Percentiles rank a stretch among this genome's conserved stretches.
Conservation (phyloP, 2,797 vertebrate species). For the Naso thynnoides region DNA sequence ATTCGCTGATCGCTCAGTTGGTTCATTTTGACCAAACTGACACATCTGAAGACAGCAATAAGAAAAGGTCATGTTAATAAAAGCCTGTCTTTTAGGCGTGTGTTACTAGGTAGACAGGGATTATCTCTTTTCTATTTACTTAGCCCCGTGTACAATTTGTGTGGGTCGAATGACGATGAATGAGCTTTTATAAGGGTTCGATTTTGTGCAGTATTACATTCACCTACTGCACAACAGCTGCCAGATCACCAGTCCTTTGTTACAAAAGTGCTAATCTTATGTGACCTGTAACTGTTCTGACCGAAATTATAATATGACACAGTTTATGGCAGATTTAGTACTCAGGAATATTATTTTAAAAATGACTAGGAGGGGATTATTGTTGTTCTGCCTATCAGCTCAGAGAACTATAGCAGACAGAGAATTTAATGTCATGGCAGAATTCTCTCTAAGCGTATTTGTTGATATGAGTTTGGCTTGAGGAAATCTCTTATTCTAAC, state of each 20-base stretch:
- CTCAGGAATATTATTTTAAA: not conserved
- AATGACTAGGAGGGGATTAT: constrained; percentile 1
- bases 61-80: not conserved
- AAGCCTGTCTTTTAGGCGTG: not conserved
- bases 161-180: constrained; percentile 5
- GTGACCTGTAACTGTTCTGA: constrained; percentile 25
- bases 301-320: constrained; percentile 9
- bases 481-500: not conserved
- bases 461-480: not conserved
- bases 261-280: constrained; percentile 5
- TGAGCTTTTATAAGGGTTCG: not conserved
- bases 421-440: not conserved
- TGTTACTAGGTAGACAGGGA: not conserved
- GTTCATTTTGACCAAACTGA: not conserved
- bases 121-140: not conserved
- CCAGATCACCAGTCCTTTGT: not conserved
- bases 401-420: not conserved
- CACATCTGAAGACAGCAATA: not conserved
- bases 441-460: constrained; percentile 18
- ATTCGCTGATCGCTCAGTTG: not conserved
- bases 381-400: not conserved
- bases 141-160: not conserved
- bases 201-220: not conserved
- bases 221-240: not conserved
- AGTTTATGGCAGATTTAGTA: constrained; percentile 19